Evolutionary conservation across 2,113 vertebrate species (phyloP), one percentile per base, ranked within the genome.

Genomic region (Rhinoptilus africanus): DNA sequence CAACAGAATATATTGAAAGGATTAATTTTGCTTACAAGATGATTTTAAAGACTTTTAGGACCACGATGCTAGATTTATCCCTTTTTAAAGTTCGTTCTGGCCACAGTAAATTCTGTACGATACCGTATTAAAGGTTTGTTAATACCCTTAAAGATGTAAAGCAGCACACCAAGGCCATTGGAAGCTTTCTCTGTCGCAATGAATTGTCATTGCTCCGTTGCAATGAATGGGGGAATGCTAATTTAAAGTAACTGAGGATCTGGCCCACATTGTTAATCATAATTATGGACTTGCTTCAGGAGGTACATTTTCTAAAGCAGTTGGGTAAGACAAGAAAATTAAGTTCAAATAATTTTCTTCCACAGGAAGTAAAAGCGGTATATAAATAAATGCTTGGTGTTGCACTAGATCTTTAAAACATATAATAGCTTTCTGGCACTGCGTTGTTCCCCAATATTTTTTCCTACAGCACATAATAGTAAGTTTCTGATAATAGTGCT

Each of bases 321-420:
- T 87, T 93, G 96, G 95, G 82, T 81, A 77, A 98, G 94, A 95
- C 71, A 94, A 92, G 96, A 96, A 95, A 97, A 97, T 97, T 95
- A 95, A 97, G 91, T 97, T 92, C 87, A 94, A 97, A 93, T 97
- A 93, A 97, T 98, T 97, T 96, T 97, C 97, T 97, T 97, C 94
- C 86, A 93, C 86, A 34, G 91, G 96, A 97, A 96, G 94, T 89
- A 85, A 91, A 93, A 93, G 88, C 30, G 83, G 77, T 77, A 77
- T 68, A 96, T 96, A 97, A 98, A 97, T 97, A 96, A 97, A 97
- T 94, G 95, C 76, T 88, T 35, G 79, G 87, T 76, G 95, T 90
- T 94, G 95, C 82, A 93, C 95, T 95, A 95, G 95, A 93, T 90
- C 90, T 95, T 90, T 93, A 93, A 97, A 96, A 92, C 88, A 82